Conservation (phyloP, 2,797 vertebrate genomes). For the Gambelia wislizenii region DNA sequence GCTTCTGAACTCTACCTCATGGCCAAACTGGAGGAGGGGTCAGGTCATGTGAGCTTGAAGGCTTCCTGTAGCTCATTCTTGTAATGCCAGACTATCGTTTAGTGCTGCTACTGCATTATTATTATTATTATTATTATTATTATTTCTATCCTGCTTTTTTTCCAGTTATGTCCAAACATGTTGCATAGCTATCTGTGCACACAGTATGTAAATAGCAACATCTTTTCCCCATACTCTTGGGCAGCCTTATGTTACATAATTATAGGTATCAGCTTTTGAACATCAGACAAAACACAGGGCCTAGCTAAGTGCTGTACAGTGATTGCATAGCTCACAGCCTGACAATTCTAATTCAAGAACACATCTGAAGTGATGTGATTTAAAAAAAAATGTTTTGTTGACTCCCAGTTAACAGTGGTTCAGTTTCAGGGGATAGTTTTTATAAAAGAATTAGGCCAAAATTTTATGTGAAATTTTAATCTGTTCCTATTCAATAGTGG, state of each 20-base stretch:
- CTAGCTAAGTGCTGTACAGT: not conserved
- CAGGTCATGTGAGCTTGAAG: too few species aligned
- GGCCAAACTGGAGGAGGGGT: not conserved
- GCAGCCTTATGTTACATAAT: not conserved
- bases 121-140: too few species aligned
- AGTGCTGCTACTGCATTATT: too few species aligned
- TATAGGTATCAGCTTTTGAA: not conserved
- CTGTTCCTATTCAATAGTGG: not conserved
- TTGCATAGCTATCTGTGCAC: not conserved
- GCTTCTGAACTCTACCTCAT: not conserved
- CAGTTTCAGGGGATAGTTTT: not conserved
- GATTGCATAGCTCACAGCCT: not conserved
- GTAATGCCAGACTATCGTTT: not conserved
- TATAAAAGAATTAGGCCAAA: not conserved
- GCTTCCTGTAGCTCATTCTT: too few species aligned
- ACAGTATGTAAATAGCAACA: not conserved
- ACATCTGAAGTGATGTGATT: not conserved
- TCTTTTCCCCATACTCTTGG: not conserved
- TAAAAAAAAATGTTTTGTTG: not conserved
- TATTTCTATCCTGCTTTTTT: too few species aligned
- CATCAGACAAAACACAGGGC: not conserved
- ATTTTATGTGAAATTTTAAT: not conserved
- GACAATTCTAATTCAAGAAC: not conserved
- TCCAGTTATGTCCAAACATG: not conserved
- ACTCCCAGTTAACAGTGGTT: not conserved